Percentiles rank a stretch among this genome's conserved stretches.
Conservation (phyloP, 2,888 invertebrate genomes). For the Gymnocheta viridis region DNA sequence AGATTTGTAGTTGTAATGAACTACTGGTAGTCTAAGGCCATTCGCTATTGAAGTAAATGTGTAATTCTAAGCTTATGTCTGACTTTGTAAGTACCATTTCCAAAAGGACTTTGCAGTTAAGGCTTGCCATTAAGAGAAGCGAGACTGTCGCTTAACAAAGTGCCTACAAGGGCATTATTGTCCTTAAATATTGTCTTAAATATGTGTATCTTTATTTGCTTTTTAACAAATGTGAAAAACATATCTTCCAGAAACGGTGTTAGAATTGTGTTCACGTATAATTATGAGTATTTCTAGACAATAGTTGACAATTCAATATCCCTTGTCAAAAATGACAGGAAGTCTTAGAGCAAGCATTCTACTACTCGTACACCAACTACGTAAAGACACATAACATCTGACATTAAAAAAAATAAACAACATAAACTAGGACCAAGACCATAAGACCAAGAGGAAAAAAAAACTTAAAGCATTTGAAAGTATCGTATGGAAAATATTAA, state of each 20-base stretch:
- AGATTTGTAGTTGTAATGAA: not conserved
- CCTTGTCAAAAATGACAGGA: conserved; percentile 62
- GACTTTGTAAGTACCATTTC: conserved; percentile 7
- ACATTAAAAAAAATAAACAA: not conserved
- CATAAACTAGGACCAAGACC: not conserved
- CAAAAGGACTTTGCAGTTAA: not conserved
- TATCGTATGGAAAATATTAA: conserved; percentile 42
- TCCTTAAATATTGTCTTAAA: too few relatives aligned
- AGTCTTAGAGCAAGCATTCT: conserved; percentile 41
- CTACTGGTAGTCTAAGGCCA: not conserved
- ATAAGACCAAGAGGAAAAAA: not conserved
- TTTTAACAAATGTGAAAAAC: too few relatives aligned
- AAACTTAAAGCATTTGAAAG: conserved; percentile 28
- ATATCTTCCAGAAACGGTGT: conserved; percentile 37
- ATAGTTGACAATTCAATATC: conserved; percentile 67
- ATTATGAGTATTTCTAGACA: conserved; percentile 60
- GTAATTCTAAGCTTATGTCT: not conserved
- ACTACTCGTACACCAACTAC: not conserved
- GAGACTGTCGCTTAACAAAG: too few relatives aligned
- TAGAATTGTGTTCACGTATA: conserved; percentile 24
- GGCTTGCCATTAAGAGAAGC: too few relatives aligned
- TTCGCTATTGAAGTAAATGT: conserved; percentile 15
- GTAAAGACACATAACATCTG: conserved; percentile 29
- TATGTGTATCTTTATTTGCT: too few relatives aligned
- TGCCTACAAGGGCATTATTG: too few relatives aligned